A percentile compares a stretch with the other conserved stretches of the same genome.
These are phyloP conservation scores for Hydraecia micacea DNA, from an alignment of 2,888 invertebrate species.

Conservation along the genomic window DNA sequence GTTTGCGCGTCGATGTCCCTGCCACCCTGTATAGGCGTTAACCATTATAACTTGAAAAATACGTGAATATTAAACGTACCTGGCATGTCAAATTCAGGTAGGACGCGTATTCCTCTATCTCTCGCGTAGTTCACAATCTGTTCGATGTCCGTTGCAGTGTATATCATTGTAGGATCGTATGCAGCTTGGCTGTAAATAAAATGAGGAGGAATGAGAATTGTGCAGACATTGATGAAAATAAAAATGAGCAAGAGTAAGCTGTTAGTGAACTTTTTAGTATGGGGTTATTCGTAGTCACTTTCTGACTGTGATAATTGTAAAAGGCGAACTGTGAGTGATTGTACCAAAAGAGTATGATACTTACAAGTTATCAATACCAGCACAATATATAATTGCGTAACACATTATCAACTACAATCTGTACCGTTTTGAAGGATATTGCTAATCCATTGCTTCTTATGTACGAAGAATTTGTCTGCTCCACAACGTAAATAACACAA, in stretches of 20 bases:
- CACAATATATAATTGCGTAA: too few species aligned
- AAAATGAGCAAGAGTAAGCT: neutral
- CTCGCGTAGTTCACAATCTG: constrained; percentile 94
- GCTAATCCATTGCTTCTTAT: too few species aligned
- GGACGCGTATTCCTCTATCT: constrained; percentile 37
- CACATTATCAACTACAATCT: too few species aligned
- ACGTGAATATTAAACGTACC: neutral
- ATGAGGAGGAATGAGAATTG: neutral
- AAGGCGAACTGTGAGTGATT: neutral
- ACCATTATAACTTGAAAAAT: too few species aligned
- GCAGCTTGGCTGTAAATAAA: constrained; percentile 91
- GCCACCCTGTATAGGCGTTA: too few species aligned
- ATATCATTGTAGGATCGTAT: constrained; percentile 91
- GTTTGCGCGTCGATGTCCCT: too few species aligned
- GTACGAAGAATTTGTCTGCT: too few species aligned
- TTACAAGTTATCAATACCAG: neutral
- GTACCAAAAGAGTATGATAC: neutral
- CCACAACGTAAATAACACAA: too few species aligned
- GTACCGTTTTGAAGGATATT: too few species aligned
- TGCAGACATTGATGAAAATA: neutral
- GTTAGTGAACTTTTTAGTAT: neutral
- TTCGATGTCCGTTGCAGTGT: constrained; percentile 91
- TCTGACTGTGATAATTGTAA: neutral
- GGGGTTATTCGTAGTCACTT: neutral
- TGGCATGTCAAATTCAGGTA: constrained; percentile 19